These are phyloP conservation scores for Progne subis DNA, from an alignment of 2,113 vertebrate genomes.

Conservation along the genomic window DNA sequence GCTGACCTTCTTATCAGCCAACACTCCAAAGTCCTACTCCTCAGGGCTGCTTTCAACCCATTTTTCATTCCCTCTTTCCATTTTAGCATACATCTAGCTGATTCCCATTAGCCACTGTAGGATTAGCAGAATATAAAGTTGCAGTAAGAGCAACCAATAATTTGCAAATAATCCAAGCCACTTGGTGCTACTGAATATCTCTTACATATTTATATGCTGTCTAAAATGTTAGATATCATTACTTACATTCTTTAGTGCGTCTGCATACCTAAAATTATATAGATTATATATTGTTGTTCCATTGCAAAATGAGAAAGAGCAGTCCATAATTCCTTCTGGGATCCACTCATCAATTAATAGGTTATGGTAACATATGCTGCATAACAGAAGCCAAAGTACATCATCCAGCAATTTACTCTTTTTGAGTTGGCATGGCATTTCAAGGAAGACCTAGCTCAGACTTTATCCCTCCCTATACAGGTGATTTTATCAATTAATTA, in stretches of 20 bases:
- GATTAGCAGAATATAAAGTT: not conserved
- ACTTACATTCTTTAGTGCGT: not conserved
- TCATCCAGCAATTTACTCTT: not conserved
- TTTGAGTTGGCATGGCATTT: not conserved
- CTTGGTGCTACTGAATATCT: not conserved
- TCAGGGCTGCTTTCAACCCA: not conserved
- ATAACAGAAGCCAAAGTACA: not conserved
- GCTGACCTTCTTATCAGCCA: not conserved
- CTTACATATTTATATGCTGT: not conserved
- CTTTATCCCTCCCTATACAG: not conserved
- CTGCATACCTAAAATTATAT: not conserved
- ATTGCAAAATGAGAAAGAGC: not conserved
- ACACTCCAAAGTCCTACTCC: not conserved
- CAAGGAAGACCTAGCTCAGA: not conserved
- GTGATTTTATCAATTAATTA: constrained; percentile 2
- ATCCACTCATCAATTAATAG: not conserved
- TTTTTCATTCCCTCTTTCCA: not conserved
- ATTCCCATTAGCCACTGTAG: not conserved
- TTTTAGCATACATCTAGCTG: not conserved
- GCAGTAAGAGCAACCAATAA: not conserved
- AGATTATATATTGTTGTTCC: not conserved
- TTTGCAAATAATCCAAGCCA: not conserved
- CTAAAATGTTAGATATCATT: not conserved
- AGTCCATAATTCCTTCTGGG: not conserved
- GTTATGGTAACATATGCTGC: not conserved